Evolutionary conservation across 2,888 invertebrate genomes (phyloP), one percentile per base, ranked within the genome.

Genomic region (Caradrina kadenii): DNA sequence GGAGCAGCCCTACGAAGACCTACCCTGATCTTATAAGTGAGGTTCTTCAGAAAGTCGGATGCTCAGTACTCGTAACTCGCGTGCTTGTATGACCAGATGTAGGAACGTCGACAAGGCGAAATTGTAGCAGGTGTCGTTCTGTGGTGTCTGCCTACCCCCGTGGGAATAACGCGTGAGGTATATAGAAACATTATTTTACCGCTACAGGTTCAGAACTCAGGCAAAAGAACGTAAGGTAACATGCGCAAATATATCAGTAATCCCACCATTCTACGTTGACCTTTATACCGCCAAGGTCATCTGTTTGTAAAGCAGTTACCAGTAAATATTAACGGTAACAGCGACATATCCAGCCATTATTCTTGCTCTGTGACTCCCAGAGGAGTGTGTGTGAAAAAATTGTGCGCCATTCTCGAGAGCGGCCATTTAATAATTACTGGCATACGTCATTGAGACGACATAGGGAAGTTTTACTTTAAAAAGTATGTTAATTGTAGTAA

Each of bases 351-450:
- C 64, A 62, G 19, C 62, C 77, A 68, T 77, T 68, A 64, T 35
- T 19, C 45, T 48, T 52, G 62, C 45, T 53, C 49, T 69, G 64
- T 80, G 59, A 42, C 48, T 21, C 79, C 67, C 79, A 8, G 11
- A 74, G 69, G 79, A 13, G 74, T 77, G 50, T 64, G 73, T 39
- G 64, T 53, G 63, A 55, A 80, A 79, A 77, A 80, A 80, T 80
- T 66, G 73, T 39, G 54, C 48, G 31, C 67, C 65, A 53, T 80
- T 73, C 42, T 65, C 31, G 35, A 58, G 54, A 64, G 56, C 67
- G 31, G 19, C 52, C 49, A 61, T 70, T 80, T 65, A 65, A 61
- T 74, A 77, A 63, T 60, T 50, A 68, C 63, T 50, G 53, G 55
- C 54, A 54, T 56, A 52, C 50, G 0, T 71, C 17, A 75, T 76